phyloP scores from a whole-genome alignment of 2,797 vertebrate genomes.

The Xerus rutilus region DNA sequence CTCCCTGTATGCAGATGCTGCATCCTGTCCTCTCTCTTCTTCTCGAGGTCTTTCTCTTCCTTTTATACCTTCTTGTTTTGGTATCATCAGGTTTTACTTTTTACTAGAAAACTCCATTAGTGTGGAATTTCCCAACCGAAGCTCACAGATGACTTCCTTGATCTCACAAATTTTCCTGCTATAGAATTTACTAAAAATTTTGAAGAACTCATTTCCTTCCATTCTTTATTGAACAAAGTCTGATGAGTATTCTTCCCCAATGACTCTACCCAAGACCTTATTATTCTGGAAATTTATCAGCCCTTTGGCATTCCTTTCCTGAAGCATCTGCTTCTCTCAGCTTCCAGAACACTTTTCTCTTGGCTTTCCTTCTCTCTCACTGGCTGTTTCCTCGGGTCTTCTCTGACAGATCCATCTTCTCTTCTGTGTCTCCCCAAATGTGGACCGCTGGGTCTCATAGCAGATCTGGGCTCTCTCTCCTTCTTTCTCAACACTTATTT shows the following conservation, averaged over 20 bases:
- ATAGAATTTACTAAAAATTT: background rate
- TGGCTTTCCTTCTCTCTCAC: background rate
- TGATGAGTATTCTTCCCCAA: background rate
- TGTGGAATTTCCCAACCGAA: background rate
- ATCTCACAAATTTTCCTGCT: background rate
- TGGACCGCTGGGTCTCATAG: background rate
- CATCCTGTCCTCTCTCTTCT: too few relatives aligned
- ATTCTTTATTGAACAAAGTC: background rate
- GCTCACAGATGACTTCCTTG: background rate
- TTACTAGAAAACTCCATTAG: background rate
- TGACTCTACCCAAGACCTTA: background rate
- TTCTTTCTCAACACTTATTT: background rate
- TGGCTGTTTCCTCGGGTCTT: background rate
- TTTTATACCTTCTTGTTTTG: background rate
- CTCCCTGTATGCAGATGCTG: background rate
- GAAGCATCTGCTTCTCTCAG: background rate
- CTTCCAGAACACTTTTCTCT: background rate
- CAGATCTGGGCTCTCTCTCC: background rate
- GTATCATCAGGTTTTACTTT: background rate
- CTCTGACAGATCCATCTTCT: too few relatives aligned
- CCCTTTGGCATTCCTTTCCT: background rate
- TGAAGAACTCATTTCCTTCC: background rate
- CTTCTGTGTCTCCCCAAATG: background rate
- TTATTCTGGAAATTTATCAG: background rate
- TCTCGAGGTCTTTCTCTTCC: background rate